Evolutionary conservation across 2,797 vertebrate genomes (phyloP), one percentile per base, ranked within the genome.

Genomic region (Limosa lapponica): DNA sequence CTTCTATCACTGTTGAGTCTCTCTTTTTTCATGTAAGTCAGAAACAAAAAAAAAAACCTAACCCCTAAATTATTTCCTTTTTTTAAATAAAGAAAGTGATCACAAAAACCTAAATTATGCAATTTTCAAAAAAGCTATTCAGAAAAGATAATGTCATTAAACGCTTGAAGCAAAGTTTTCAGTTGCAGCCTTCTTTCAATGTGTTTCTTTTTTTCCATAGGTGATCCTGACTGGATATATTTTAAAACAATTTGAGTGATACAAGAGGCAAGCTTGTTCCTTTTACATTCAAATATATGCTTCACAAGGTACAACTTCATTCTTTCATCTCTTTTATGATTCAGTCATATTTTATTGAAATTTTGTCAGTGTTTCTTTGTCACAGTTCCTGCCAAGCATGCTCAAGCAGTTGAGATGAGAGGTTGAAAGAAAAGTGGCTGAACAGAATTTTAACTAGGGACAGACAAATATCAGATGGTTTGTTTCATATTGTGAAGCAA

Each of bases 371-470:
- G 65, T 79, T 89, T 82, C 87, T 94, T 93, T 90, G 84, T 81
- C 78, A 82, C 46, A 61, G 78, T 77, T 91, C 71, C 88, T 79
- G 84, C 87, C 84, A 72, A 86, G 79, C 58, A 57, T 74, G 46
- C 89, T 96, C 41, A 94, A 95, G 92, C 49, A 94, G 28, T 37
- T 59, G 92, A 93, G 81, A 85, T n/a, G 80, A 74, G 62, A 86
- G 37, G 52, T 66, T 82, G 82, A 95, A 96, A 94, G 79, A 94
- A 94, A 86, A 87, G 78, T 80, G 87, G 74, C 79, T 88, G 95
- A 94, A 86, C 3, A 16, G 96, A 97, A 96, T 96, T 95, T 95
- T 96, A 96, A 97, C 81, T 88, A 96, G 80, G 90, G 77, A 90
- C 34, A 79, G 78, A 72, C 54, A 93, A 92, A 83, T 82, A 95